Percentiles rank a stretch among this genome's conserved stretches.
phyloP scores from a whole-genome alignment of 2,888 invertebrate species.

The Mongoloraphidia duomilia region DNA sequence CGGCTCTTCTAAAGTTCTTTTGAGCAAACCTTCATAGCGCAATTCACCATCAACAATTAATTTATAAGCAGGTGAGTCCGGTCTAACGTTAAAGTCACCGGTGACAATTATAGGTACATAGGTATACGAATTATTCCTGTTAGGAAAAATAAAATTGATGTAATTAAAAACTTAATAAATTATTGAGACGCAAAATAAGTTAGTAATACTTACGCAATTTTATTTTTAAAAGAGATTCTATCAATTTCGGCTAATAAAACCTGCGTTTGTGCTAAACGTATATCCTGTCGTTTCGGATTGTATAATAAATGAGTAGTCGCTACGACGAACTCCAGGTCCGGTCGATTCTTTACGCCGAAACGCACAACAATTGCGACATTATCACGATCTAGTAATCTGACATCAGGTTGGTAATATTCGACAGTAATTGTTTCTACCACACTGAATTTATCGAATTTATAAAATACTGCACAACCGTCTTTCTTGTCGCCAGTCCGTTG shows the following conservation, averaged over 20 bases:
- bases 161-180: background rate
- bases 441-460: constrained; percentile 48
- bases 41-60: constrained; percentile 51
- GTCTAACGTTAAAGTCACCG: constrained; percentile 85
- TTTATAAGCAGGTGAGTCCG: constrained; percentile 54
- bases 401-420: constrained; percentile 49
- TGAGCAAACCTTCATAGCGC: constrained; percentile 27
- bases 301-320: constrained; percentile 91
- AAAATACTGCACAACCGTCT: constrained; percentile 90
- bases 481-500: constrained; percentile 62
- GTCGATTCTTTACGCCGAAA: constrained; percentile 40
- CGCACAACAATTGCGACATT: constrained; percentile 77
- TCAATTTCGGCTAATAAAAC: constrained; percentile 75
- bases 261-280: constrained; percentile 78
- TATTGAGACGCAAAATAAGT: constrained; percentile 3
- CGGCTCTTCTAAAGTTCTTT: constrained; percentile 15
- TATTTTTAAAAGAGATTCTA: constrained; percentile 45
- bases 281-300: constrained; percentile 79
- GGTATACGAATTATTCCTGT: constrained; percentile 16
- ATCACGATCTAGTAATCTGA: constrained; percentile 60
- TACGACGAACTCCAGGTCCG: constrained; percentile 48
- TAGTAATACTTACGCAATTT: constrained; percentile 21
- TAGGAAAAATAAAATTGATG: constrained; percentile 9
- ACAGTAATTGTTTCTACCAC: constrained; percentile 51
- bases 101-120: constrained; percentile 72